Base-by-base conservation (phyloP, 2,113 vertebrate genomes). In the Oryzias curvinotus region DNA sequence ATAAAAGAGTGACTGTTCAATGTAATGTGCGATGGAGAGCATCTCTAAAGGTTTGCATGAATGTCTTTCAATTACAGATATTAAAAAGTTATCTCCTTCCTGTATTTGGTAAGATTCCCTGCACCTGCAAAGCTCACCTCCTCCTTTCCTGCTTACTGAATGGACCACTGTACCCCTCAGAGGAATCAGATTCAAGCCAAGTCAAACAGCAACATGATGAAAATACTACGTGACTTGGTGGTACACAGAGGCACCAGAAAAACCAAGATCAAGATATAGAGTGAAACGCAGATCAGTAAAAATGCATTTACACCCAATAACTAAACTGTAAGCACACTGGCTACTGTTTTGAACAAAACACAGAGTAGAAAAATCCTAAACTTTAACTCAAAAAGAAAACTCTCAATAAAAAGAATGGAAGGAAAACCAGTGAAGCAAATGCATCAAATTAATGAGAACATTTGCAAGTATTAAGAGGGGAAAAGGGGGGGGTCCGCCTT, bases 81-180 rank as follows among this genome's bases (percentile, higher is more conserved):
- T 68, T 18, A 58, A 30, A 62, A 52, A 60, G 53, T 72, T 71
- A 71, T 75, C 69, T 62, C 61, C 71, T 78, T 73, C 28, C 57
- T 50, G 49, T 68, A 64, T 57, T 65, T 21, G 64, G 68, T 62
- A 52, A 52, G 63, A 73, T 47, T 44, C 57, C 50, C 58, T 81
- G 81, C 87, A 86, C 84, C 86, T 88, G 85, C 82, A 80, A 61
- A 12, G 63, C 57, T 51, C 52, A 52, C 49, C 42, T 52, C 72
- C 67, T 58, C 61, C 65, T 67, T 64, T 52, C 12, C 64, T 18
- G 25, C 60, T 58, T 18, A 51, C 63, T 85, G 67, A 87, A 88
- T 79, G 57, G 68, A 52, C 66, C 65, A 74, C 80, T 89, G 82
- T 87, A 70, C 57, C 74, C 66, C 65, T 12, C 17, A 75, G 61